Base-by-base conservation (phyloP, 2,113 vertebrate genomes). In the Rostratula benghalensis region DNA sequence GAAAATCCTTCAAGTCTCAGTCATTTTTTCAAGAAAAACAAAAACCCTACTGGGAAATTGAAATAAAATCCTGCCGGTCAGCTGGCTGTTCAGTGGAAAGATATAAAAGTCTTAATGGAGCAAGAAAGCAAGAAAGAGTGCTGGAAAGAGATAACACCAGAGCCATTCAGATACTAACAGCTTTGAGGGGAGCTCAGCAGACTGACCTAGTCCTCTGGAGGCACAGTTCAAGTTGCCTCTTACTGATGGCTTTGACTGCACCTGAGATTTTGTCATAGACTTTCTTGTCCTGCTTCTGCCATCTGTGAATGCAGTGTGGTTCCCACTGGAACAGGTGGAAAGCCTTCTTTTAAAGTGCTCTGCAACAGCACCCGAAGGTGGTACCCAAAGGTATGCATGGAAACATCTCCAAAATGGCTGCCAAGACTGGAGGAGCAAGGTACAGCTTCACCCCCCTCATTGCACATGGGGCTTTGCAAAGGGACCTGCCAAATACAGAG, bases 11-110 rank as follows among this genome's bases (percentile, higher is more conserved):
- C 0, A 4, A 24, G 50, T 71, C 91, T 93, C 65, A 33, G 69
- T 68, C 24, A 86, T 79, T 88, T 80, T 92, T 70, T 94, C 70
- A 91, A 94, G 68, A 75, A 79, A 82, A 94, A 84, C 53, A 86
- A 83, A 88, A 85, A 54, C 35, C 18, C 46, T 70, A n/a, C 39
- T 87, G 67, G 68, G 51, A 96, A 93, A 91, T 91, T 37, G 64
- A 96, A 95, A 74, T 50, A 81, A 95, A 91, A 76, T 30, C 65
- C 53, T 59, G 28, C 57, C 53, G 59, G 93, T 63, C 65, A 80
- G 28, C 61, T 78, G 59, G 30, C 69, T 81, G 45, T 60, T 88
- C 74, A 77, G 68, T 45, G 73, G 79, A 90, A 95, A 95, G 83
- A 79, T 60, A 67, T 70, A 76, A 73, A 88, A 90, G 35, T 35